Evolutionary conservation across 2,888 invertebrate species (phyloP).

Genomic region (Harpagoxenus sublaevis): DNA sequence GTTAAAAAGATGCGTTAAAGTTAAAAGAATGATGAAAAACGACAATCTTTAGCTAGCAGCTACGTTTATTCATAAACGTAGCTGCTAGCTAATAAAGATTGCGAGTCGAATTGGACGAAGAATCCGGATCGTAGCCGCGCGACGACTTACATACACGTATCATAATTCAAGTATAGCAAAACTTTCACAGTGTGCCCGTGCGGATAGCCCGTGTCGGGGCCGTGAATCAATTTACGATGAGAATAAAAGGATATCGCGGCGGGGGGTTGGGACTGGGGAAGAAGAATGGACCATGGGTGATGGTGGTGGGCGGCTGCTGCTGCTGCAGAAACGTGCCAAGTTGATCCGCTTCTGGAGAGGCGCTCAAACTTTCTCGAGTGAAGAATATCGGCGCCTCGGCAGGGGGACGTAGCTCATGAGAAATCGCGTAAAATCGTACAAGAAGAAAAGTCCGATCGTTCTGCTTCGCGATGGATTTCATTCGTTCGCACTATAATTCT

Average conservation of each 20-base stretch:
- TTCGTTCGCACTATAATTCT: slow-evolving; percentile 27
- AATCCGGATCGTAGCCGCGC: slow-evolving; percentile 39
- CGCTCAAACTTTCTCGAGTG: slow-evolving; percentile 52
- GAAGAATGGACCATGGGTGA: slow-evolving; percentile 56
- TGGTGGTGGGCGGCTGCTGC: slow-evolving; percentile 22
- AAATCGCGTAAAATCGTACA: slow-evolving; percentile 58
- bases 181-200: slow-evolving; percentile 53
- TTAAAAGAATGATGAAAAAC: background rate
- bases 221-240: slow-evolving; percentile 72
- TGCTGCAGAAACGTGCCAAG: slow-evolving; percentile 39
- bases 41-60: no score
- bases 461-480: slow-evolving; percentile 41
- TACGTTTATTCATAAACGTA: slow-evolving; percentile 9
- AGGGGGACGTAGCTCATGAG: slow-evolving; percentile 45
- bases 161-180: slow-evolving; percentile 62
- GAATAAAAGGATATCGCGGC: slow-evolving; percentile 66
- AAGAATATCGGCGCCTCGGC: slow-evolving; percentile 32
- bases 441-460: slow-evolving; percentile 60
- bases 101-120: background rate
- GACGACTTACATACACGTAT: slow-evolving; percentile 48
- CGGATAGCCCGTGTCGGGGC: slow-evolving; percentile 34
- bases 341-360: slow-evolving; percentile 34
- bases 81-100: background rate
- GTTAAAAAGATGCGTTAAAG: background rate
- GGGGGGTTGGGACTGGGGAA: slow-evolving; percentile 14